Conservation (phyloP, 2,797 vertebrate genomes). For the Ceyx erithaca region DNA sequence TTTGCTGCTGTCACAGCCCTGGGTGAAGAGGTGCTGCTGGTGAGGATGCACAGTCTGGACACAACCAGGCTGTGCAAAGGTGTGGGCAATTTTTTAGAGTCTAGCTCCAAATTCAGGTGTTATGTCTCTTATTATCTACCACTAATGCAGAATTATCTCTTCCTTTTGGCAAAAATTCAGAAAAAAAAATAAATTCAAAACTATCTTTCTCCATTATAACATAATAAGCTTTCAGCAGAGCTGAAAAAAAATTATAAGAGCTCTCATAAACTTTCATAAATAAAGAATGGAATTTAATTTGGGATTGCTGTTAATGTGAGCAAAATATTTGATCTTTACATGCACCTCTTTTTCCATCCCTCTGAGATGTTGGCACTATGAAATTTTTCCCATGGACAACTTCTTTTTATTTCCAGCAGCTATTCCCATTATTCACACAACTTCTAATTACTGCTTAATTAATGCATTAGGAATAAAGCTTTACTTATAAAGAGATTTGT, state of each 20-base stretch:
- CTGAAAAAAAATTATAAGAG: neutral
- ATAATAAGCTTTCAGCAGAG: neutral
- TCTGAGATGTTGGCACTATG: neutral
- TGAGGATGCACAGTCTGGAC: neutral
- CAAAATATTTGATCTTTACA: neutral
- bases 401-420: constrained; percentile 1
- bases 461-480: constrained; percentile 20
- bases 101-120: neutral
- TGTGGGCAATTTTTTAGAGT: neutral
- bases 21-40: neutral
- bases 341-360: neutral
- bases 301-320: neutral
- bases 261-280: neutral
- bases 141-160: neutral
- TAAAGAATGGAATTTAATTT: neutral
- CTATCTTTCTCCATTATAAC: neutral
- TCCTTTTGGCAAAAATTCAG: neutral
- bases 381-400: neutral
- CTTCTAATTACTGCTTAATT: constrained; percentile 68
- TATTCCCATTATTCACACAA: constrained; percentile 32
- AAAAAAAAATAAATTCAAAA: neutral
- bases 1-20: neutral
- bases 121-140: neutral
- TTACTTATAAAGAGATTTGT: constrained; percentile 19
- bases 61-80: neutral